Evolutionary conservation across 1,140 invertebrate genomes (phyloP).

Genomic region (Tenebrio molitor): DNA sequence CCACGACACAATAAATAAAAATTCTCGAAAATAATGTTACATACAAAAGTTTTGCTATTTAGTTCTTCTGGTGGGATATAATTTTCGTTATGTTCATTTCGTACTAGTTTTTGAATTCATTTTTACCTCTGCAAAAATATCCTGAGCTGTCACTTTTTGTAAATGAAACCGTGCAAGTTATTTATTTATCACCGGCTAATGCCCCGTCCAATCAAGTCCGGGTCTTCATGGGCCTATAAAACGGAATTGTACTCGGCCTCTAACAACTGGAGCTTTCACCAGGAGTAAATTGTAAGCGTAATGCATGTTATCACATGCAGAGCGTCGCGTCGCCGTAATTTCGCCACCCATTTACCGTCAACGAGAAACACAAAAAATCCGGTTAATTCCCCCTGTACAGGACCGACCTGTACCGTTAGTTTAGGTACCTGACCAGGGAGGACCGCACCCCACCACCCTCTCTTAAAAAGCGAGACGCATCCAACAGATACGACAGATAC

Average conservation of each 20-base stretch:
- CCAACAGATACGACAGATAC: no score
- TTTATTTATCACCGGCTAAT: slow-evolving; percentile 25
- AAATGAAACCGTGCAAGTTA: slow-evolving; percentile 24
- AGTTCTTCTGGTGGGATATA: no score
- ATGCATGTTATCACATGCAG: slow-evolving; percentile 29
- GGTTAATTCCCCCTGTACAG: slow-evolving; percentile 22
- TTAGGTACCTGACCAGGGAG: no score
- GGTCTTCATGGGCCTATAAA: slow-evolving; percentile 32
- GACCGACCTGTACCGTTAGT: no score
- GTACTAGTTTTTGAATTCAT: no score
- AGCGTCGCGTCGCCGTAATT: slow-evolving; percentile 31
- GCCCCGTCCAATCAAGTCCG: slow-evolving; percentile 20
- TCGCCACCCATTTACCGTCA: slow-evolving; percentile 5
- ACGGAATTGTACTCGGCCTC: slow-evolving; percentile 21
- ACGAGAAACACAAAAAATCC: slow-evolving; percentile 17
- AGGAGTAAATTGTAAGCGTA: slow-evolving; percentile 26
- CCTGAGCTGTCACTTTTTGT: slow-evolving; percentile 25
- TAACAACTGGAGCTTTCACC: slow-evolving; percentile 29
- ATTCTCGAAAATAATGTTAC: no score
- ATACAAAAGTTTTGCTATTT: no score
- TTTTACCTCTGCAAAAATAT: no score
- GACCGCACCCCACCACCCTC: no score
- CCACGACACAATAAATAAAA: no score
- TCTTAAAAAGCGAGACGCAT: no score
- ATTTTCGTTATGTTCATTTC: no score